Percentiles rank a stretch among this genome's conserved stretches.
Evolutionary conservation across 2,888 invertebrate species (phyloP).

Genomic region (Macrophya alboannulata): DNA sequence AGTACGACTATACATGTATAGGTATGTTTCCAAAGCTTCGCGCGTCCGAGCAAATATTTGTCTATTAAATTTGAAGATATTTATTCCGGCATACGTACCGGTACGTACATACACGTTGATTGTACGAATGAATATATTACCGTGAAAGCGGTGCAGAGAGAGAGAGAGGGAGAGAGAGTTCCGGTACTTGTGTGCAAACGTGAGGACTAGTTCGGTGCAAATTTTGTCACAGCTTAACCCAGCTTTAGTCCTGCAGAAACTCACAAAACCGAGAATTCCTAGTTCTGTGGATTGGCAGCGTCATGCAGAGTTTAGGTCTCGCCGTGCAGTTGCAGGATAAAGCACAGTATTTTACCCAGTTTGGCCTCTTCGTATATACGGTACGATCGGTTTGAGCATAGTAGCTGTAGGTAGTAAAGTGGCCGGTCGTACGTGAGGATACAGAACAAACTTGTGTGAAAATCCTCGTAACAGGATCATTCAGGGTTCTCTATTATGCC

Average conservation of each 20-base stretch:
- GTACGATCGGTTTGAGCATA: conserved; percentile 5
- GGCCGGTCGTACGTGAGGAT: conserved; percentile 17
- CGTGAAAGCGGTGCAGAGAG: background rate
- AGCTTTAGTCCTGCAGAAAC: background rate
- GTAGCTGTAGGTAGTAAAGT: conserved; percentile 9
- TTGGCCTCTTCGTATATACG: conserved; percentile 17
- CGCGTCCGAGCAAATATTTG: conserved; percentile 45
- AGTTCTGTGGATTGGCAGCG: background rate
- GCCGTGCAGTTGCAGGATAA: background rate
- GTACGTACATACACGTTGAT: conserved; percentile 37
- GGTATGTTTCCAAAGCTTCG: background rate
- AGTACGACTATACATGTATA: background rate
- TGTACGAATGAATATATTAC: conserved; percentile 38
- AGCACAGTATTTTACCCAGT: conserved; percentile 12
- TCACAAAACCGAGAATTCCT: conserved; percentile 9
- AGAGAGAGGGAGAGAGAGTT: background rate
- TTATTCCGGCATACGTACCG: conserved; percentile 43
- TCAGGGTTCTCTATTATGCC: conserved; percentile 9
- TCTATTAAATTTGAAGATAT: conserved; percentile 44
- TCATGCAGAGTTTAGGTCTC: conserved; percentile 12
- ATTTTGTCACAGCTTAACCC: conserved; percentile 41
- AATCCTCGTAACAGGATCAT: conserved; percentile 44
- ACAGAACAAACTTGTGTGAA: conserved; percentile 33
- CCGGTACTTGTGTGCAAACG: conserved; percentile 7
- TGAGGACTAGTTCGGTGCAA: conserved; percentile 14